Base-by-base conservation (phyloP, 2,113 vertebrate species). In the Callaeas wilsoni region DNA sequence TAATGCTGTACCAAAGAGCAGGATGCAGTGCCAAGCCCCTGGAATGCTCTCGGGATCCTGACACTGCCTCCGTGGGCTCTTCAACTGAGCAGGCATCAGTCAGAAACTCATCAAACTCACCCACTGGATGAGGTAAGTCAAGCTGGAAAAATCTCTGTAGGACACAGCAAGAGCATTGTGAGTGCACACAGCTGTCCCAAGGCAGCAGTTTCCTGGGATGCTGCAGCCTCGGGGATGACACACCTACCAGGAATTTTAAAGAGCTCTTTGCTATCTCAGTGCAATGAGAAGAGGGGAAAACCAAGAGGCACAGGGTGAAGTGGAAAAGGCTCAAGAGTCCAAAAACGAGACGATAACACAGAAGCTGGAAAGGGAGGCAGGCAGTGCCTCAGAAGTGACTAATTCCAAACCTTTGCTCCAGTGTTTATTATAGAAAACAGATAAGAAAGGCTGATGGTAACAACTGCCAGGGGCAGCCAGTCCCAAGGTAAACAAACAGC, bases 401-500 rank as follows among this genome's bases (percentile, higher is more conserved):
- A 93, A 93, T 93, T 91, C 94, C 87, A 88, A 90, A 73, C 60
- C 71, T 84, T 80, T 80, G 67, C 82, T 65, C 90, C 82, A 86
- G 59, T 10, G 75, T 96, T 96, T 97, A 85, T 91, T 91, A 81
- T 81, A 96, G 95, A 80, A 95, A 90, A 57, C 59, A 95, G 93
- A 96, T 97, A 96, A 96, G 93, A 70, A 90, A 95, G 20, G 78
- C 67, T 90, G 82, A 73, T 47, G 63, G 63, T 26, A 83, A 92
- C 77, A 95, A 91, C 78, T 90, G 94, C 92, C 90, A 95, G 85
- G 67, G 82, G 87, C 60, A 93, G 85, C 73, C 79, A 75, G 83
- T 27, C 92, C 90, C 92, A 93, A 90, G 79, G 62, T 49, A 93
- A 97, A 96, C 75, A 96, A 94, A 86, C 16, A 86, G 63, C 70